Percentiles rank a stretch among this genome's conserved stretches.
These are phyloP conservation scores for Drosophila fulvimacula DNA, from an alignment of 2,888 invertebrate species.

Conservation along the genomic window DNA sequence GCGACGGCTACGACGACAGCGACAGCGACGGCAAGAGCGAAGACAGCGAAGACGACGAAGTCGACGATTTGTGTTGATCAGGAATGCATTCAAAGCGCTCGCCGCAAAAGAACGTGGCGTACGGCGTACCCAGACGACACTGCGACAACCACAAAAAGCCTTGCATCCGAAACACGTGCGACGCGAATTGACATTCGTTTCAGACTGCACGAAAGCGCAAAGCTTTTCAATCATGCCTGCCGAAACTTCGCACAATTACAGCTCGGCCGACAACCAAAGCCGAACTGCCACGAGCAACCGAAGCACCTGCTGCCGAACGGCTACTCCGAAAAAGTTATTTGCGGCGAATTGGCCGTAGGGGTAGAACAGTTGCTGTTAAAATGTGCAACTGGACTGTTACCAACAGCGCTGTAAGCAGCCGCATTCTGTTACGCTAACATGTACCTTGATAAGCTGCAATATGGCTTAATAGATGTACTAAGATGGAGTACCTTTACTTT, in stretches of 20 bases:
- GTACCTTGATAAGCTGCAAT: background rate
- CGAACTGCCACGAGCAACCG: constrained; percentile 7
- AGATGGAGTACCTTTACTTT: background rate
- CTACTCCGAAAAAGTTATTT: constrained; percentile 43
- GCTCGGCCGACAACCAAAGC: constrained; percentile 15
- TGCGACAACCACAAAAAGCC: constrained; percentile 24
- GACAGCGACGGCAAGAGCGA: background rate
- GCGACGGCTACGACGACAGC: background rate
- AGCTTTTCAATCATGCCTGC: constrained; percentile 43
- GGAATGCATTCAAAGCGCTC: constrained; percentile 54
- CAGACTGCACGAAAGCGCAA: constrained; percentile 55
- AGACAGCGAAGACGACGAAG: background rate
- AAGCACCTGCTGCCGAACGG: constrained; percentile 1
- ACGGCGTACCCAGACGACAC: constrained; percentile 29
- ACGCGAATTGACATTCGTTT: constrained; percentile 61
- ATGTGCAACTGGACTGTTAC: background rate
- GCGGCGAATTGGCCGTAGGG: constrained; percentile 50
- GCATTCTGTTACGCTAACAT: background rate
- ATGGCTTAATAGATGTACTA: background rate
- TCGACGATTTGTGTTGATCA: constrained; percentile 40
- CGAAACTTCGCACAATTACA: constrained; percentile 22
- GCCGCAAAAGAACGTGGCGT: constrained; percentile 24
- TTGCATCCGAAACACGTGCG: constrained; percentile 61
- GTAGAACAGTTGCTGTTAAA: background rate
- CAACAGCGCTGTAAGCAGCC: background rate